Base-by-base conservation (phyloP, 2,113 vertebrate species). In the Craseonycteris thonglongyai region DNA sequence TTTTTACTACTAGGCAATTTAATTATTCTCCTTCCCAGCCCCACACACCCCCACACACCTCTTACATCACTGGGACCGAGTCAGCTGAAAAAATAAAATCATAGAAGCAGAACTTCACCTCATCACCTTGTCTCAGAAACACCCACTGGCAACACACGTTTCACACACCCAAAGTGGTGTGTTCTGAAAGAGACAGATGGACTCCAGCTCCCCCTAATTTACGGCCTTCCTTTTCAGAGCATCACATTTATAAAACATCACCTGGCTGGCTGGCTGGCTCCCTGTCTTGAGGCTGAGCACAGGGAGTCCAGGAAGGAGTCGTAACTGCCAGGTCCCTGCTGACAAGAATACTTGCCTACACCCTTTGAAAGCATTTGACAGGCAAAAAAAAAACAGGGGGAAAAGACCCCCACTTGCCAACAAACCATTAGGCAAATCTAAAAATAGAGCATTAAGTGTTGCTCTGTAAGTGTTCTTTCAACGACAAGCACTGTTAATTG, bases 41-140 rank as follows among this genome's bases (percentile, higher is more conserved):
- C 49, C 49, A 51, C 4, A 28, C 81, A 21, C 22, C 81, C 30
- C 63, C 71, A 21, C 22, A 85, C 30, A 68, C 71, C 81, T 88
- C 49, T 71, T 69, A 19, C 45, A 45, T 76, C 26, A 59, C 26
- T 42, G 65, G 45, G 56, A 68, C 56, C 63, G 95, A 91, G 91
- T 93, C 88, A 94, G 96, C 88, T 96, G 91, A 91, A 91, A 93
- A 90, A 96, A 91, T 91, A 87, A 93, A 90, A 85, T 56, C 35
- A 15, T 66, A 56, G 40, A 91, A 81, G 91, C 42, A 85, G 85
- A 78, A 12, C 6, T 10, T 72, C n/a, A 72, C 33, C 76, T 71
- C 51, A 65, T 91, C 63, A 75, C 95, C 61, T 33, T 83, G 87
- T 92, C 81, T 88, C 88, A 18, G 47, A 49, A 92, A 83, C 42